Evolutionary conservation across 2,888 invertebrate genomes (phyloP), one percentile per base, ranked within the genome.

Genomic region (Ophion ventricosus): DNA sequence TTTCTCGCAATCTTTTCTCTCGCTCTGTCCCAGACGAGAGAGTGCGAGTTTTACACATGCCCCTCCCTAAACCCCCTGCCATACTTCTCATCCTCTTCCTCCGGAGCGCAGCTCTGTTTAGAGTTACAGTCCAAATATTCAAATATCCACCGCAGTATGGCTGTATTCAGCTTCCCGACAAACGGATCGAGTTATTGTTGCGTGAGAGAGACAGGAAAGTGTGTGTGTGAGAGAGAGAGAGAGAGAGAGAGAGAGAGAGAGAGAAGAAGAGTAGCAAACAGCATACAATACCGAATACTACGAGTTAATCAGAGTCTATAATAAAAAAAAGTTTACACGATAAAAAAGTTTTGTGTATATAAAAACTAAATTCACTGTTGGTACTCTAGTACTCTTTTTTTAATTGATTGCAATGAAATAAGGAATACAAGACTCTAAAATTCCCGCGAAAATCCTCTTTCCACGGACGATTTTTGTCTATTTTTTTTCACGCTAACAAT

Each of bases 71-170:
- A 2, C 64, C n/a, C 29, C 23, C 77, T 29, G 23, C 25, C 25
- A 26, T 35, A 49, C 72, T 66, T 20, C 40, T 76, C 63, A 17
- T 56, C 72, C 10, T 40, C 61, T 23, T 43, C 49, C 54, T 54
- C 59, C 64, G 59, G 63, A 20, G 20, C 57, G 23, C 14, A 66
- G 66, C 63, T 56, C 80, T 49, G 77, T 76, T 84, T 64, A 76
- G 84, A 84, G 84, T 84, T 82, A 80, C 82, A 79, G 84, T 80
- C 64, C 79, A 84, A 84, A 84, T 84, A 84, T 84, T 84, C 84
- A 84, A 84, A 82, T 82, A 82, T 76, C 84, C 70, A 79, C 72
- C 82, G 72, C 79, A 49, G 59, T 43, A 57, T 57, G 64, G 63
- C 49, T 43, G 69, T 64, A 56, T 72, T 64, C 74, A 75, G 75